Conservation (phyloP, 2,797 vertebrate genomes). For the Spinus pinus region DNA sequence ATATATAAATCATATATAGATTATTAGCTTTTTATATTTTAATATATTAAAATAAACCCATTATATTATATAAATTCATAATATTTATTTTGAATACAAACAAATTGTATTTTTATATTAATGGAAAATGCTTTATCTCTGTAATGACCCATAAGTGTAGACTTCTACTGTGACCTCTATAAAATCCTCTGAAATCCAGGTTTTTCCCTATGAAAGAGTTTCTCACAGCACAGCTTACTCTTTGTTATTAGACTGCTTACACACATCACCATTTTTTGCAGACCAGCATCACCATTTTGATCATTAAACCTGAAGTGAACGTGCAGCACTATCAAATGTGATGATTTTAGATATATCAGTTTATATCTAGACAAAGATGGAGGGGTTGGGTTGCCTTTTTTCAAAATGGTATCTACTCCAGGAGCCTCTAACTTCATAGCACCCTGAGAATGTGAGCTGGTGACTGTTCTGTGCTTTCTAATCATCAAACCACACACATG, state of each 20-base stretch:
- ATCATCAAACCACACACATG: neutral
- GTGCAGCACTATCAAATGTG: neutral
- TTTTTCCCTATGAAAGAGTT: neutral
- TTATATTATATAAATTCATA: neutral
- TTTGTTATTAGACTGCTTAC: neutral
- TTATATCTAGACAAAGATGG: neutral
- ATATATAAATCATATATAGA: neutral
- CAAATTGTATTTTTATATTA: neutral
- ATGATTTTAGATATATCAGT: neutral
- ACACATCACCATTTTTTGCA: neutral
- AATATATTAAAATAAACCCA: neutral
- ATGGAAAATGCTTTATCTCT: neutral
- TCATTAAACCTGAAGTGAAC: neutral
- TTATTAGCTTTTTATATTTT: neutral
- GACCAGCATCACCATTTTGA: neutral
- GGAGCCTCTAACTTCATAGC: neutral
- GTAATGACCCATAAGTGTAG: neutral
- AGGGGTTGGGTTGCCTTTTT: too few relatives aligned
- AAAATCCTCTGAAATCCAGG: neutral
- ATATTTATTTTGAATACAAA: neutral
- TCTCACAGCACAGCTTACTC: neutral
- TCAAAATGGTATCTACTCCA: neutral
- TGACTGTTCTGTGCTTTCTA: neutral
- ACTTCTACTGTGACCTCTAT: accelerated
- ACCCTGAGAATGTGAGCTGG: neutral